Conservation (phyloP, 2,797 vertebrate genomes). For the Kryptopterus vitreolus region DNA sequence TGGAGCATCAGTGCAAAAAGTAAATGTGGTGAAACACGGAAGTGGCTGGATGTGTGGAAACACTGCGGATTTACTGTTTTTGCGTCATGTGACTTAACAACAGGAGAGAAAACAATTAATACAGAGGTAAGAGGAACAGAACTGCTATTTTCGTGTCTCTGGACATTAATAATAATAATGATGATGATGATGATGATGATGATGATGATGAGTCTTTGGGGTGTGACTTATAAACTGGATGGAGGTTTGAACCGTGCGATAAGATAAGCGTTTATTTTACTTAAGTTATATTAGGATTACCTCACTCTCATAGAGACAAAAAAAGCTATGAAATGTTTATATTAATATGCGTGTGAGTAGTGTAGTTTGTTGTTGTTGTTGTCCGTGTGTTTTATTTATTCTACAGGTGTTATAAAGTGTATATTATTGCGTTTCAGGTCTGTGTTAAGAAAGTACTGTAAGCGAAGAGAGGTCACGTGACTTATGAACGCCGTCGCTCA, state of each 20-base stretch:
- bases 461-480: too few relatives aligned
- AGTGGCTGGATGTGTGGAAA: not conserved
- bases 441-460: too few relatives aligned
- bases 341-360: not conserved
- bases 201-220: not conserved
- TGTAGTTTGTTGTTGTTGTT: not conserved
- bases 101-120: not conserved
- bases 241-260: not conserved
- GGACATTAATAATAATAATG: not conserved
- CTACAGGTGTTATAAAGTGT: too few relatives aligned
- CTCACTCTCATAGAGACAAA: not conserved
- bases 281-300: too few relatives aligned
- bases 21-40: not conserved
- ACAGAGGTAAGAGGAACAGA: not conserved
- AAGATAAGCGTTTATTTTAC: too few relatives aligned
- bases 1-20: not conserved
- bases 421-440: too few relatives aligned
- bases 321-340: not conserved
- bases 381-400: not conserved
- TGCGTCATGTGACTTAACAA: not conserved
- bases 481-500: too few relatives aligned
- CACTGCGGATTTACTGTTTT: not conserved
- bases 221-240: not conserved
- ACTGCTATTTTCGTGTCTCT: accelerated
- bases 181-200: too few relatives aligned